Evolutionary conservation across 2,113 vertebrate genomes (phyloP).

Genomic region (Alaudala cheleensis): DNA sequence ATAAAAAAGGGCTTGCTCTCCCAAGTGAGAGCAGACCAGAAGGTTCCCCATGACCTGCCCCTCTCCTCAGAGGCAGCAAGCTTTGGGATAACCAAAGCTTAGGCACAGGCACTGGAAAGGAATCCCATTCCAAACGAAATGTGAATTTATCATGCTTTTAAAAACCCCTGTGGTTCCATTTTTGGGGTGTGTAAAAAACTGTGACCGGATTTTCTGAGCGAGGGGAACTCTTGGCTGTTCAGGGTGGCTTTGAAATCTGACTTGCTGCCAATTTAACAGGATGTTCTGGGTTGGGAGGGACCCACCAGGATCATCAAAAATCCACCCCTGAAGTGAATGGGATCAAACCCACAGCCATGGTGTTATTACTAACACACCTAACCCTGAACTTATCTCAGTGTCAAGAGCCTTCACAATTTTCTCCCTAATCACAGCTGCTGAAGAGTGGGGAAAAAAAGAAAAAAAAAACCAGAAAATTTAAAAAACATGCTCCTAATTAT

Average conservation of each 20-base stretch:
- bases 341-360: not conserved
- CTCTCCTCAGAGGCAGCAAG: not conserved
- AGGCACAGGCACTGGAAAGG: not conserved
- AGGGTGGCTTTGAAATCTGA: not conserved
- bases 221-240: not conserved
- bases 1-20: not conserved
- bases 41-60: not conserved
- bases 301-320: not conserved
- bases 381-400: not conserved
- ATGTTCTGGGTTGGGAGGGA: not conserved
- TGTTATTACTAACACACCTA: not conserved
- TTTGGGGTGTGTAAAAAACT: not conserved
- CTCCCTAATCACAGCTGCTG: not conserved
- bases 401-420: not conserved
- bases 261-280: not conserved
- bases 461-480: not conserved
- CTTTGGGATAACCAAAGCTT: not conserved
- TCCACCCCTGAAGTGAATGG: not conserved
- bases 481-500: constrained; percentile 29
- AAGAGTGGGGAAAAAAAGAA: not conserved
- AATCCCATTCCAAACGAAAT: not conserved
- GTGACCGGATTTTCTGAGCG: not conserved
- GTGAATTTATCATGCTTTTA: not conserved
- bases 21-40: not conserved
- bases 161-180: not conserved